Base-by-base conservation (phyloP, 2,888 invertebrate species). In the Tetrapedia diversipes region DNA sequence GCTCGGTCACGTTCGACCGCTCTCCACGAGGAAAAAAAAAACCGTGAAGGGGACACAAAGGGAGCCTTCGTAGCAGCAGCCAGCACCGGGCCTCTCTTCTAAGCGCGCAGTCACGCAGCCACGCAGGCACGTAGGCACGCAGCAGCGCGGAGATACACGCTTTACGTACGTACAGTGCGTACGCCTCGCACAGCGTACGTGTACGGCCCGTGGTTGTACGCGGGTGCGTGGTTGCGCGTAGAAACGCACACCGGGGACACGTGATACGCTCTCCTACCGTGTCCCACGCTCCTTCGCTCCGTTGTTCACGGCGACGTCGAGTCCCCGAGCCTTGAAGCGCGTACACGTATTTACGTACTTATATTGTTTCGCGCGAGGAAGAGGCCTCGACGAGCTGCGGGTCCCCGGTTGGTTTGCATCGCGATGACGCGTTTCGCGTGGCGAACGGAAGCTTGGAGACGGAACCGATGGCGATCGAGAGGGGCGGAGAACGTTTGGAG, bases 1-100 rank as follows among this genome's bases (percentile, higher is more conserved):
- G 77, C 64, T 77, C 80, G 77, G 79, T 79, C 80, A 80, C 79
- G 80, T 82, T 79, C 82, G 73, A 77, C 77, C 77, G 39, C 73
- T 82, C 80, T 74, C 70, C 49, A 14, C 19, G n/a, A 47, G 49
- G 41, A 53, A 22, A 37, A 29, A 27, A 64, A 6, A 54, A 11
- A 14, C 19, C 10, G 24, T 19, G 60, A 59, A 67, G 79, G 57
- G 60, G 34, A 56, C 57, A 61, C 66, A 65, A 65, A 59, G 71
- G 39, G 70, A 56, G 43, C 16, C 19, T 24, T 69, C 63, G 57
- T 14, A 19, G 43, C 56, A 34, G 32, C 29, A 14, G 34, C 34
- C 53, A n/a, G n/a, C n/a, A n/a, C n/a, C n/a, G n/a, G n/a, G n/a
- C n/a, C n/a, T n/a, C n/a, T n/a, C 54, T 45, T 60, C 53, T 41